phyloP scores from a whole-genome alignment of 2,888 invertebrate genomes.

The Antheraea assamensis region DNA sequence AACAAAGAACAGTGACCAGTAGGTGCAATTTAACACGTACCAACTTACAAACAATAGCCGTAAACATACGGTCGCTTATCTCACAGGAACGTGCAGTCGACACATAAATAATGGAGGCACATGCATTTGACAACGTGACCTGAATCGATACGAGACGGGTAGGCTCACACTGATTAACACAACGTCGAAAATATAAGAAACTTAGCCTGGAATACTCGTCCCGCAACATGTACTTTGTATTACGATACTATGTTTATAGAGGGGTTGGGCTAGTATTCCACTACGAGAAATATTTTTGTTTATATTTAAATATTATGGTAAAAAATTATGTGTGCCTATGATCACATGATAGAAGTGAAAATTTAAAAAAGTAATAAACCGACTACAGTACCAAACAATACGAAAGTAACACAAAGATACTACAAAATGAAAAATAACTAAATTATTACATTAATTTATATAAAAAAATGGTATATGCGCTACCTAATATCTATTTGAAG shows the following conservation, averaged over 20 bases:
- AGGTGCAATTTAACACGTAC: not conserved
- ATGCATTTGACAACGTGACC: conserved; percentile 53
- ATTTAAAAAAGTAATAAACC: no score
- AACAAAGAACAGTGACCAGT: not conserved
- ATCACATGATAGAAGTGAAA: no score
- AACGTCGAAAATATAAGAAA: conserved; percentile 28
- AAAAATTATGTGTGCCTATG: no score
- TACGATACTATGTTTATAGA: not conserved
- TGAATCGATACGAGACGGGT: conserved; percentile 57
- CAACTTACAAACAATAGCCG: not conserved
- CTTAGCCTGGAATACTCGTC: not conserved
- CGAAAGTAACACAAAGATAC: no score
- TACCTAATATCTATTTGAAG: no score
- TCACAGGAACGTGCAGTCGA: conserved; percentile 15
- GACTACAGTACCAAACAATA: no score
- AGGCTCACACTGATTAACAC: conserved; percentile 33
- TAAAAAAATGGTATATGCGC: no score
- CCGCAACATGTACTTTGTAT: not conserved
- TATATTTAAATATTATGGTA: no score
- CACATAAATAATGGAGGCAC: conserved; percentile 42
- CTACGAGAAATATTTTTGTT: not conserved
- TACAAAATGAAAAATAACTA: no score
- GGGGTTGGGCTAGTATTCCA: not conserved
- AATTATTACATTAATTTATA: no score
- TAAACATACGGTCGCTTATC: conserved; percentile 16